Base-by-base conservation (phyloP, 2,888 invertebrate genomes). In the Heterodera filipjevi region DNA sequence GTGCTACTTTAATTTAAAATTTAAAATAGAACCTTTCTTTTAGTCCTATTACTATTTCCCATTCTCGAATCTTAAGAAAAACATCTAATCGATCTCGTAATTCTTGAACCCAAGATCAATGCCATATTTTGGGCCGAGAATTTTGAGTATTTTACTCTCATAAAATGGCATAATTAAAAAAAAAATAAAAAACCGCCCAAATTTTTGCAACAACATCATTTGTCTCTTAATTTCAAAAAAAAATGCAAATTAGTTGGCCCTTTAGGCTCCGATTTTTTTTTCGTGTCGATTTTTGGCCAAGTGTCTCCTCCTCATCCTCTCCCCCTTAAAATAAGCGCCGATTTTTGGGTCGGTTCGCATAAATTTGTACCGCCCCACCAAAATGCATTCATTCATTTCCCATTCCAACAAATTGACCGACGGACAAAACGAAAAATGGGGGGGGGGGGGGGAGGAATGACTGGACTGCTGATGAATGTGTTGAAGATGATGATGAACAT, bases 361-460 rank as follows among this genome's bases (percentile, higher is more conserved):
- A 59, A 59, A 59, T 59, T 59, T 59, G 59, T 59, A 59, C 59
- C 59, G 59, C 59, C 53, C 19, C n/a, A 59, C 12, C 46, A 59
- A n/a, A n/a, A 59, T 12, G 8, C 59, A 59, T n/a, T n/a, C n/a
- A 59, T n/a, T 27, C n/a, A 59, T 59, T n/a, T 14, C 46, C 59
- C n/a, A 59, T 59, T 27, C 10, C 39, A 39, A 39, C 39, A 39
- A 39, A 39, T 39, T 39, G 39, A 39, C 39, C 39, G 39, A 39
- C 39, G 39, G 12, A 39, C 39, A n/a, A n/a, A n/a, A n/a, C n/a
- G n/a, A n/a, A n/a, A n/a, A n/a, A n/a, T n/a, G n/a, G n/a, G n/a
- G n/a, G n/a, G n/a, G n/a, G n/a, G n/a, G 39, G 39, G 12, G 8
- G 39, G 39, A 39, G 8, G 39, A 39, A 39, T 12, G 39, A 39